A percentile compares a stretch with the other conserved stretches of the same genome.
Evolutionary conservation across 2,888 invertebrate species (phyloP).

Genomic region (Ectemnius lituratus): DNA sequence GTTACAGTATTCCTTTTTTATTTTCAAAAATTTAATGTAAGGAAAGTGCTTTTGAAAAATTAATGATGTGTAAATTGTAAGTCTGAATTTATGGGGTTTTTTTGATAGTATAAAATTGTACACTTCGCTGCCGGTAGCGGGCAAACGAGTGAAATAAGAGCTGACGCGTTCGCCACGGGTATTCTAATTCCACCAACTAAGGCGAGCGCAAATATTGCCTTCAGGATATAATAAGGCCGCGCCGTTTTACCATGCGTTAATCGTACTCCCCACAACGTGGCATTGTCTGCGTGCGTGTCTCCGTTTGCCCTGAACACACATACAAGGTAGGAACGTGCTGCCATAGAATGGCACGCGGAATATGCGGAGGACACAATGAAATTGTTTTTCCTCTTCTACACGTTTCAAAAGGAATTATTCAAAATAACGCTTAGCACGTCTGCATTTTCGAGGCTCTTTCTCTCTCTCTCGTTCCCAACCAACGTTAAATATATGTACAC

Average conservation of each 20-base stretch:
- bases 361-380: neutral
- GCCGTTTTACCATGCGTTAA: neutral
- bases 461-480: neutral
- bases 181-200: neutral
- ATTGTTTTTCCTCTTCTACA: neutral
- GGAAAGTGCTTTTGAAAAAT: too few relatives aligned
- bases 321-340: slow-evolving; percentile 69
- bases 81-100: too few relatives aligned
- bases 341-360: neutral
- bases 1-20: too few relatives aligned
- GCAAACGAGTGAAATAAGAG: too few relatives aligned
- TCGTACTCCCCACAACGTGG: neutral
- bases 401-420: neutral
- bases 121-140: too few relatives aligned
- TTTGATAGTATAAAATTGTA: too few relatives aligned
- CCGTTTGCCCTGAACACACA: slow-evolving; percentile 77
- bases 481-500: neutral
- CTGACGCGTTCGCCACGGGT: too few relatives aligned
- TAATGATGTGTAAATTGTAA: too few relatives aligned
- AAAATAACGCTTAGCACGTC: neutral
- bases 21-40: too few relatives aligned
- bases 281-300: neutral
- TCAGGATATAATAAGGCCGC: neutral
- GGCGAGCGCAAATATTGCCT: neutral
- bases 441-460: neutral